Base-by-base conservation (phyloP, 2,888 invertebrate genomes). In the Patella ulyssiponensis region DNA sequence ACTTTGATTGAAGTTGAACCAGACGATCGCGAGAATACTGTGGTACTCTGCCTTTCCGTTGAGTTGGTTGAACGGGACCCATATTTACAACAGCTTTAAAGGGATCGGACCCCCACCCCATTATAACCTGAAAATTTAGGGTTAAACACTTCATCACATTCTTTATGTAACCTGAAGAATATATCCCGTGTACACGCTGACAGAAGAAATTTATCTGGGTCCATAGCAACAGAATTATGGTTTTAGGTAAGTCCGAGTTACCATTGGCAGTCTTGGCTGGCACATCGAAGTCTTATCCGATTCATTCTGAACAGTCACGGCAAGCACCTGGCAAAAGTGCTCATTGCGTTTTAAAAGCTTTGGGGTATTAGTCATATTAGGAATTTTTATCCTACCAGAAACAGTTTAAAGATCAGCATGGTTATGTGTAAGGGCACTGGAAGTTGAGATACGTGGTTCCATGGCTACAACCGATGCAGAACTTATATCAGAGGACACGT, bases 1-100 rank as follows among this genome's bases (percentile, higher is more conserved):
- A 83, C 52, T 81, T 84, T 17, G 79, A 51, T 74, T 84, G 83
- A 12, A 86, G 74, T 64, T 82, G 77, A 5, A 76, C 77, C 3
- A 85, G 77, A n/a, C 80, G 78, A 56, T 84, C 79, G 1, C 79
- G 71, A 20, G 81, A 69, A 73, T 86, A 83, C 53, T 82, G 82
- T 1, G 85, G 84, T 7, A 83, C 52, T 11, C 82, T 56, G 20
- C 83, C 84, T 73, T 86, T 85, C 9, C 81, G 70, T 75, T 83
- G 84, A 11, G 85, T 83, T 14, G 83, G 84, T 72, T 80, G 80
- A 12, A 80, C 77, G 69, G 84, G 83, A 54, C 84, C 83, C 85
- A 84, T 80, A 73, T 80, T 82, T 83, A 53, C 81, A 83, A 4
- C 79, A 3, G 75, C 69, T 15, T 69, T 20, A n/a, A 75, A 69